phyloP scores from a whole-genome alignment of 2,113 vertebrate genomes.

The Empidonax traillii region DNA sequence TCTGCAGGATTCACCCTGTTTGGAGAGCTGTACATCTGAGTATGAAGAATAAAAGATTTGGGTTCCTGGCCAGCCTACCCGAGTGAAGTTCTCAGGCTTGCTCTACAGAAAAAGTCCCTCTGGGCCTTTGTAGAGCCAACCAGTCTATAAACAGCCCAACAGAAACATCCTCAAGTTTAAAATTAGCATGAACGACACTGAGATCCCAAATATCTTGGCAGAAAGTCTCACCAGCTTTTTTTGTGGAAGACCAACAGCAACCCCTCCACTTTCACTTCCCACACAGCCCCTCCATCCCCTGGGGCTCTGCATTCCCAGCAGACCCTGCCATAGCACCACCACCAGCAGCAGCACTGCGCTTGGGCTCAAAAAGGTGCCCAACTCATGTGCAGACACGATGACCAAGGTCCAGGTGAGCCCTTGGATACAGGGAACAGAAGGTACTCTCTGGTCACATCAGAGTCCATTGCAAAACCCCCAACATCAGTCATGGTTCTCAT shows the following conservation, averaged over 20 bases:
- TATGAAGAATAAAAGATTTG: not conserved
- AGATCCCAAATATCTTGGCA: not conserved
- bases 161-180: slow-evolving; percentile 31
- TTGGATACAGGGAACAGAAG: rapidly evolving
- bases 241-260: rapidly evolving
- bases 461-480: not conserved
- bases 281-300: not conserved
- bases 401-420: not conserved
- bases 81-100: not conserved
- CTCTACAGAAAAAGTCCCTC: not conserved
- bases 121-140: not conserved
- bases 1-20: not conserved
- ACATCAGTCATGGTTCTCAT: rapidly evolving
- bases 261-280: rapidly evolving
- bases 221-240: not conserved
- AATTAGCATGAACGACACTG: not conserved
- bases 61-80: not conserved
- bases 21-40: not conserved
- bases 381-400: rapidly evolving
- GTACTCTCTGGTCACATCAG: not conserved
- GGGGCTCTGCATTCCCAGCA: not conserved
- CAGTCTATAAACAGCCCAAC: not conserved
- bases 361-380: not conserved
- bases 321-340: rapidly evolving
- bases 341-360: not conserved